phyloP scores from a whole-genome alignment of 2,888 invertebrate species.

The Sesamia inferens region DNA sequence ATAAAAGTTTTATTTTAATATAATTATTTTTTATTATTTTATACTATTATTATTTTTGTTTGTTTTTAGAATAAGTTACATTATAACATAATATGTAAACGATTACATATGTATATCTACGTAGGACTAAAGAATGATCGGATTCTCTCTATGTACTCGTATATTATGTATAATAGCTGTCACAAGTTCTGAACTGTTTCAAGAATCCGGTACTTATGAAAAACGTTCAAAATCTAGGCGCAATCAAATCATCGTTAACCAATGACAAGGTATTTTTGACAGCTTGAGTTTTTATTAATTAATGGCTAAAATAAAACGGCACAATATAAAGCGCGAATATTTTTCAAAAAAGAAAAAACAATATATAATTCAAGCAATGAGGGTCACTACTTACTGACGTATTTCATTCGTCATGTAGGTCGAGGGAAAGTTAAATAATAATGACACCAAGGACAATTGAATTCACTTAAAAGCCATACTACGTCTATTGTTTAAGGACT shows the following conservation, averaged over 20 bases:
- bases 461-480: constrained; percentile 14
- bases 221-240: not conserved
- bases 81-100: too few relatives aligned
- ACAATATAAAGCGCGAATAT: not conserved
- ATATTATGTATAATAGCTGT: not conserved
- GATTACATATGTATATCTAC: too few relatives aligned
- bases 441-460: constrained; percentile 13
- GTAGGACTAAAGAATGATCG: too few relatives aligned
- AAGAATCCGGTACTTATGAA: not conserved
- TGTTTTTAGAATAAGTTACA: too few relatives aligned
- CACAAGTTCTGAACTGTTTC: too few relatives aligned
- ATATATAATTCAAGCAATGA: constrained; percentile 6
- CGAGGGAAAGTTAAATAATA: constrained; percentile 28
- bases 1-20: too few relatives aligned
- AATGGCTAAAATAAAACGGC: not conserved
- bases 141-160: too few relatives aligned
- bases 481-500: constrained; percentile 1
- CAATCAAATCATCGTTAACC: not conserved
- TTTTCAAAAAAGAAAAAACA: not conserved
- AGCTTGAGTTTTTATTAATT: not conserved
- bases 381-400: not conserved
- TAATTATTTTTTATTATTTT: too few relatives aligned
- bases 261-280: not conserved
- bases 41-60: too few relatives aligned
- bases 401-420: constrained; percentile 19